These are phyloP conservation scores for Drosophila takahashii DNA, from an alignment of 1,140 invertebrate species.

Conservation along the genomic window DNA sequence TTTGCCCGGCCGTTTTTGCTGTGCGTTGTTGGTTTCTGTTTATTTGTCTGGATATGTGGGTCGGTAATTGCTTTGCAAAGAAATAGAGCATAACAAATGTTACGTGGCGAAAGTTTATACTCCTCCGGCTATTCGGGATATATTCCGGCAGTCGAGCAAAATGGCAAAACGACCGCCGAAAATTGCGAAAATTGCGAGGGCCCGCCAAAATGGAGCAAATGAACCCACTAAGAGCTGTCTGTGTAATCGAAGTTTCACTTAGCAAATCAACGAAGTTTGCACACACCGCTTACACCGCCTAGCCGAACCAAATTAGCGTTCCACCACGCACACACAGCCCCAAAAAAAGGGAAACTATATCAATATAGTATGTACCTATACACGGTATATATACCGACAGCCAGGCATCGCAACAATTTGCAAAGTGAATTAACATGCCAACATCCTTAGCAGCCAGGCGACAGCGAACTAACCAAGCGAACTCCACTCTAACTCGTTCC, in stretches of 20 bases:
- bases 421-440: slow-evolving; percentile 81
- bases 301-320: slow-evolving; percentile 70
- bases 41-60: slow-evolving; percentile 71
- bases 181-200: slow-evolving; percentile 54
- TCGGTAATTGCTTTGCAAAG: slow-evolving; percentile 80
- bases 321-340: slow-evolving; percentile 24
- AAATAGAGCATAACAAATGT: slow-evolving; percentile 83
- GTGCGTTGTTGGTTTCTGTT: slow-evolving; percentile 48
- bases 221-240: slow-evolving; percentile 50
- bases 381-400: background rate
- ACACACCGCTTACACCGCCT: slow-evolving; percentile 33
- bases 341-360: slow-evolving; percentile 10
- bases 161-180: slow-evolving; percentile 42
- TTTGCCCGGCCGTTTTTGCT: slow-evolving; percentile 33
- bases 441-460: slow-evolving; percentile 42
- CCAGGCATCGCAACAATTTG: slow-evolving; percentile 71
- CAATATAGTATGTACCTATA: slow-evolving; percentile 1
- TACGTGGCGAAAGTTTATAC: slow-evolving; percentile 73
- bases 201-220: slow-evolving; percentile 42
- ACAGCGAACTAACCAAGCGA: slow-evolving; percentile 30
- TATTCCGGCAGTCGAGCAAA: slow-evolving; percentile 14
- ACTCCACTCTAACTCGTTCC: slow-evolving; percentile 8
- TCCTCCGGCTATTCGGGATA: slow-evolving; percentile 30
- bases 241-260: slow-evolving; percentile 79
- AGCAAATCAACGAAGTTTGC: slow-evolving; percentile 78